Evolutionary conservation across 2,113 vertebrate genomes (phyloP).

Genomic region (Sialia sialis): DNA sequence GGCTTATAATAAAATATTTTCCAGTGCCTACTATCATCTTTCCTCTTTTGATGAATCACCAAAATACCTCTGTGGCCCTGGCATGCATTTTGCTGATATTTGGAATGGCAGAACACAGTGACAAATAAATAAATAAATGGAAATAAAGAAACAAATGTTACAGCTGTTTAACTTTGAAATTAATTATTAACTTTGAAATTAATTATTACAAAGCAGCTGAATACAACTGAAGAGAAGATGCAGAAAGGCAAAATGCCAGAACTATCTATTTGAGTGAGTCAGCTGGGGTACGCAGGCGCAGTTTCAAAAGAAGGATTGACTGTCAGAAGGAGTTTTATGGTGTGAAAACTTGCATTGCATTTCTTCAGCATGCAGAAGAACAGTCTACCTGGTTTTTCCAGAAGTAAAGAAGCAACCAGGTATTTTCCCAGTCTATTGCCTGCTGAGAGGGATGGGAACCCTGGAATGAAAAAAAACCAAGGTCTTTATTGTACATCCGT

Average conservation of each 20-base stretch:
- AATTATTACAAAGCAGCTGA: neutral
- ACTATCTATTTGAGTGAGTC: neutral
- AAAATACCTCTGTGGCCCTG: neutral
- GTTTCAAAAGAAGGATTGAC: neutral
- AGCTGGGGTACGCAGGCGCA: neutral
- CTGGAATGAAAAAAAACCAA: neutral
- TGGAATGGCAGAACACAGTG: neutral
- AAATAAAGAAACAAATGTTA: neutral
- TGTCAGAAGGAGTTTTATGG: neutral
- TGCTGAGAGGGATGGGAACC: neutral
- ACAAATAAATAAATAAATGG: neutral
- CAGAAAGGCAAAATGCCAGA: neutral
- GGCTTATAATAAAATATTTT: neutral
- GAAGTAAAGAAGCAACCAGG: constrained; percentile 17
- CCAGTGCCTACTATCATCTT: neutral
- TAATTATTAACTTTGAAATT: constrained; percentile 1
- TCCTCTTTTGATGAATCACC: neutral
- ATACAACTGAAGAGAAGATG: neutral
- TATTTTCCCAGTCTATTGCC: neutral
- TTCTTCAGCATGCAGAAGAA: neutral
- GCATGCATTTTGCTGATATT: neutral
- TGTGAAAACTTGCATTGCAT: constrained; percentile 14
- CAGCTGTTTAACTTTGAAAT: constrained; percentile 2
- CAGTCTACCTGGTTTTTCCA: neutral
- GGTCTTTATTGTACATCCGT: neutral